These are phyloP conservation scores for Catocala nupta DNA, from an alignment of 2,888 invertebrate genomes.

Conservation along the genomic window DNA sequence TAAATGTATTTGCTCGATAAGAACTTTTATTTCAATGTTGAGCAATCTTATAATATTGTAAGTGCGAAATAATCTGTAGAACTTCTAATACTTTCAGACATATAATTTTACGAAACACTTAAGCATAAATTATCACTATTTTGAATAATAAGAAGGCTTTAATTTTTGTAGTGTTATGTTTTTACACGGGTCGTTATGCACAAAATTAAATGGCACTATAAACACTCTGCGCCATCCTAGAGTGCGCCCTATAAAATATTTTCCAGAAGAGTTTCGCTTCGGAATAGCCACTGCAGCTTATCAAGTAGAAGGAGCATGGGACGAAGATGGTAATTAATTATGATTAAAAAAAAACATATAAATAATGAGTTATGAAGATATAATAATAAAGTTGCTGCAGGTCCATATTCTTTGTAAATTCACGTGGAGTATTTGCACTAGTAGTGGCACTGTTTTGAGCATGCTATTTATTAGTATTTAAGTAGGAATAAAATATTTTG, in stretches of 20 bases:
- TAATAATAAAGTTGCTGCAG: too few relatives aligned
- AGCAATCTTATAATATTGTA: background rate
- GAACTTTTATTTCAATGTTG: constrained; percentile 1
- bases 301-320: constrained; percentile 61
- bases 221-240: background rate
- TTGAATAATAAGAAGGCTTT: too few relatives aligned
- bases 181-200: background rate
- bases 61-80: background rate
- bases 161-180: background rate
- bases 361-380: too few relatives aligned
- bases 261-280: constrained; percentile 46
- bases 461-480: too few relatives aligned
- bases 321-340: constrained; percentile 53
- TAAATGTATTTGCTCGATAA: background rate
- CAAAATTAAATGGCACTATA: background rate
- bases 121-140: too few relatives aligned
- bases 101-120: too few relatives aligned
- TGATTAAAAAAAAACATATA: background rate
- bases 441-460: too few relatives aligned
- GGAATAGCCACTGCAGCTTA: constrained; percentile 59
- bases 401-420: too few relatives aligned
- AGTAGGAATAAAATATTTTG: too few relatives aligned
- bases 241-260: constrained; percentile 9
- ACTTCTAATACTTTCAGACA: too few relatives aligned
- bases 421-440: too few relatives aligned